Conservation (phyloP, 2,888 invertebrate species). For the Catocala fraxini region DNA sequence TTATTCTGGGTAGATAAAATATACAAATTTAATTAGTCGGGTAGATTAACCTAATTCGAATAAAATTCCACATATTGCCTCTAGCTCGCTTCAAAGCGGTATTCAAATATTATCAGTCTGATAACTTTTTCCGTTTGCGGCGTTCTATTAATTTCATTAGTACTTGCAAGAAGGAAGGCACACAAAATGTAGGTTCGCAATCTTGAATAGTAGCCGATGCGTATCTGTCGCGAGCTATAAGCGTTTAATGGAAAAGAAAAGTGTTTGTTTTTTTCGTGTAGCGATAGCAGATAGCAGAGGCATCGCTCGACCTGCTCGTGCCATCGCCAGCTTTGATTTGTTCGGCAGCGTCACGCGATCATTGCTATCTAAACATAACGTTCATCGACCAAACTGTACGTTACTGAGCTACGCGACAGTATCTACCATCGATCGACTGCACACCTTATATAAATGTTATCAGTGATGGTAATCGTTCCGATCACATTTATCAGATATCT, state of each 20-base stretch:
- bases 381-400: slow-evolving; percentile 61
- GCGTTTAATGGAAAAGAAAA: slow-evolving; percentile 63
- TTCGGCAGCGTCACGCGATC: slow-evolving; percentile 66
- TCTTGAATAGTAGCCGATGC: slow-evolving; percentile 41
- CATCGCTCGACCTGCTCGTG: slow-evolving; percentile 64
- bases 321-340: slow-evolving; percentile 71
- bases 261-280: slow-evolving; percentile 57
- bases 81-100: too few species aligned
- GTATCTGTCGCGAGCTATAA: slow-evolving; percentile 47
- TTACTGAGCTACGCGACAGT: slow-evolving; percentile 23
- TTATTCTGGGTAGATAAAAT: too few species aligned
- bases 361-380: slow-evolving; percentile 48
- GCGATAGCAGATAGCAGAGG: slow-evolving; percentile 64
- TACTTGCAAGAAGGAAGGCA: neutral
- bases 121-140: neutral
- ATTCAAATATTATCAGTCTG: too few species aligned
- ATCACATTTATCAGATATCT: slow-evolving; percentile 45
- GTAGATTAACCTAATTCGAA: too few species aligned
- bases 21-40: too few species aligned
- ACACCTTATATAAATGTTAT: slow-evolving; percentile 23
- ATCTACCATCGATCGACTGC: slow-evolving; percentile 13
- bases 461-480: slow-evolving; percentile 26
- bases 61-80: too few species aligned
- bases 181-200: slow-evolving; percentile 38
- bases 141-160: slow-evolving; percentile 18